Evolutionary conservation across 2,113 vertebrate genomes (phyloP).

Genomic region (Turdus rufiventris): DNA sequence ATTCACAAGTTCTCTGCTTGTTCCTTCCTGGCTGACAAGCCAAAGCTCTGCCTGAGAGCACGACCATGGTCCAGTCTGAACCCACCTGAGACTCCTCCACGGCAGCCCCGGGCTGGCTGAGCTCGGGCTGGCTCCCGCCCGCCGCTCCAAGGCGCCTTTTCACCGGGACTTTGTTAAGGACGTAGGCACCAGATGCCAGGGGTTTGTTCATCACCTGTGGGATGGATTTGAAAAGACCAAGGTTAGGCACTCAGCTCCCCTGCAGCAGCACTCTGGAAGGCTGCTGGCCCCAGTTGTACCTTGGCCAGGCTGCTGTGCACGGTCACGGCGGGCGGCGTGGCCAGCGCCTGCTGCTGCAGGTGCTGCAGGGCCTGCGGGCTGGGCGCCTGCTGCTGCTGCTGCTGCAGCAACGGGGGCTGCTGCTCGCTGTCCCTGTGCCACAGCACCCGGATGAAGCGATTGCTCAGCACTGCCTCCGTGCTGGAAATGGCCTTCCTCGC

Average conservation of each 20-base stretch:
- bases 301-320: slow-evolving; percentile 74
- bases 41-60: background rate
- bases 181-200: slow-evolving; percentile 84
- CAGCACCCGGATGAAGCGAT: slow-evolving; percentile 91
- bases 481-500: slow-evolving; percentile 93
- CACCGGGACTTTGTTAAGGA: slow-evolving; percentile 87
- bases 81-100: slow-evolving; percentile 78
- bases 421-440: slow-evolving; percentile 88
- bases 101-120: slow-evolving; percentile 65
- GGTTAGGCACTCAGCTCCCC: rapidly evolving
- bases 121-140: slow-evolving; percentile 71
- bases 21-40: background rate
- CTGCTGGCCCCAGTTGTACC: background rate
- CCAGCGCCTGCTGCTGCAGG: slow-evolving; percentile 68
- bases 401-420: slow-evolving; percentile 51
- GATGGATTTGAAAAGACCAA: rapidly evolving
- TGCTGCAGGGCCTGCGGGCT: slow-evolving; percentile 69
- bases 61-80: rapidly evolving
- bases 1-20: background rate
- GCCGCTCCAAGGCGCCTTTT: slow-evolving; percentile 82
- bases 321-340: slow-evolving; percentile 62
- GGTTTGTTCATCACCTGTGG: slow-evolving; percentile 83
- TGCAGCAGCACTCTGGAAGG: rapidly evolving
- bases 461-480: slow-evolving; percentile 92
- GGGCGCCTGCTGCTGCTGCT: slow-evolving; percentile 68